Evolutionary conservation across 2,797 vertebrate species (phyloP).

Genomic region (Thunnus albacares): DNA sequence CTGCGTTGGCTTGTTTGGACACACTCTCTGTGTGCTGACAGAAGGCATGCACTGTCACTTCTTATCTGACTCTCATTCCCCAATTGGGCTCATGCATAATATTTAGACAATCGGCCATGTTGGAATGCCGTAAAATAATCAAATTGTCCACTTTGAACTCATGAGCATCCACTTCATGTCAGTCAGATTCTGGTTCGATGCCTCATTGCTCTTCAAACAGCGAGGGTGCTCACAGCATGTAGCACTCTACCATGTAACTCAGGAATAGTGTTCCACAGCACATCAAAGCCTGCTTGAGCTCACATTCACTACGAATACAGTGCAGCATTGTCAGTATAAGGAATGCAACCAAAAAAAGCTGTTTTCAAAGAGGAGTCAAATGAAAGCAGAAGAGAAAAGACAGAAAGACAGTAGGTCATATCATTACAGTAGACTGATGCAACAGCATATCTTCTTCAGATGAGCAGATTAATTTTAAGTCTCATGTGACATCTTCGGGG

Average conservation of each 20-base stretch:
- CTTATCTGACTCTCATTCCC: conserved; percentile 2
- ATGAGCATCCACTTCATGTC: conserved; percentile 32
- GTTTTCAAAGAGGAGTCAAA: conserved; percentile 68
- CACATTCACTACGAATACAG: conserved; percentile 67
- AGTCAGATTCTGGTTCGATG: background rate
- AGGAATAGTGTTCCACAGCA: conserved; percentile 60
- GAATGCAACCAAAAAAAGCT: conserved; percentile 53
- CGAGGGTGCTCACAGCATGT: conserved; percentile 47
- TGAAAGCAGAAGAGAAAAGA: conserved; percentile 66
- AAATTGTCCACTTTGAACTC: conserved; percentile 48
- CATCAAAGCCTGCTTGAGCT: conserved; percentile 74
- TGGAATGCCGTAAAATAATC: conserved; percentile 43
- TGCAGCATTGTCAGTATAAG: conserved; percentile 64
- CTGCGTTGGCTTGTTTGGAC: conserved; percentile 47
- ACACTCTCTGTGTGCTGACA: conserved; percentile 51
- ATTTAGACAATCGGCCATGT: conserved; percentile 50
- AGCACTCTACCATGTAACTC: conserved; percentile 46
- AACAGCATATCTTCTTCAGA: conserved; percentile 56
- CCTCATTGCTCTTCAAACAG: conserved; percentile 55
- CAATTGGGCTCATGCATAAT: conserved; percentile 64
- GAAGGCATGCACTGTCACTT: conserved; percentile 71
- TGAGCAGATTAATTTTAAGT: conserved; percentile 35
- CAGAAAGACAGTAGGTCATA: conserved; percentile 60
- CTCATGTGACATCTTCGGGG: conserved; percentile 45
- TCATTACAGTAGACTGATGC: conserved; percentile 61